Evolutionary conservation across 2,888 invertebrate species (phyloP).

Genomic region (Oligia fasciuncula): DNA sequence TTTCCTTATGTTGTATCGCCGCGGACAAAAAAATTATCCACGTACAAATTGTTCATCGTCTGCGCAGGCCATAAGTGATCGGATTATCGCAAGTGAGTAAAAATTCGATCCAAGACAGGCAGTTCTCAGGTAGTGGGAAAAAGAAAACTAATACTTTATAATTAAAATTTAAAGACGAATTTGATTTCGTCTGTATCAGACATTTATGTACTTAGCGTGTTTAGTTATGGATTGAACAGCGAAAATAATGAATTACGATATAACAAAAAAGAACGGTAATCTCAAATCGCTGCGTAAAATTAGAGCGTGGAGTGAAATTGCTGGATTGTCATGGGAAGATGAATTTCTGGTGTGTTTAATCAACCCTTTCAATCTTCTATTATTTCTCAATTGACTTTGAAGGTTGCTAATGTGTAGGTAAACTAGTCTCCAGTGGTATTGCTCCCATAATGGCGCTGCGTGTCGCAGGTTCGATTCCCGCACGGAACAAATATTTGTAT

Average conservation of each 20-base stretch:
- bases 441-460: no score
- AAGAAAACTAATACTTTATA: neutral
- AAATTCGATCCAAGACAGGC: neutral
- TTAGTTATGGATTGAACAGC: slow-evolving; percentile 23
- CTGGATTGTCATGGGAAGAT: slow-evolving; percentile 60
- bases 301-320: slow-evolving; percentile 46
- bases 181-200: slow-evolving; percentile 13
- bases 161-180: neutral
- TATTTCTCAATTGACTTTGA: neutral
- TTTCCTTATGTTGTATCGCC: no score
- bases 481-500: no score
- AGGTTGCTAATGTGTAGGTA: neutral
- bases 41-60: no score
- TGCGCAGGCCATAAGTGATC: neutral
- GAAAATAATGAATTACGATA: slow-evolving; percentile 43
- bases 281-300: slow-evolving; percentile 52
- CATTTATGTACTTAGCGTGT: slow-evolving; percentile 20
- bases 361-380: neutral
- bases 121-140: neutral
- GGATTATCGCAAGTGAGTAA: neutral
- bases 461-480: no score
- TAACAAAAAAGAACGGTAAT: slow-evolving; percentile 49
- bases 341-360: slow-evolving; percentile 33
- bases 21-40: no score
- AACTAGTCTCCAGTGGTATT: neutral